These are phyloP conservation scores for Anticlea derivata DNA, from an alignment of 2,888 invertebrate genomes.

Conservation along the genomic window DNA sequence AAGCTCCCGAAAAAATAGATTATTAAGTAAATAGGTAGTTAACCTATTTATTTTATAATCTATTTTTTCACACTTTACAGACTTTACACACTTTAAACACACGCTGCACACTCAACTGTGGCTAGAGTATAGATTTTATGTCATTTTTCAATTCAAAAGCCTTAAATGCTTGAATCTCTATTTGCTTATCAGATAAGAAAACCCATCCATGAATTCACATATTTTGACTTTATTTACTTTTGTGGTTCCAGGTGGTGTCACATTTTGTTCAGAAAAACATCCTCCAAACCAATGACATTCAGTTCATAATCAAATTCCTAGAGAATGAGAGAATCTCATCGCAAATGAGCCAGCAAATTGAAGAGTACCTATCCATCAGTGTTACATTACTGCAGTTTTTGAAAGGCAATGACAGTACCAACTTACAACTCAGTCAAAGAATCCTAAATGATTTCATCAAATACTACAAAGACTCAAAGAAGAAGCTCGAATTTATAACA, in stretches of 20 bases:
- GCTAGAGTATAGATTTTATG: no score
- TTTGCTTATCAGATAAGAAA: no score
- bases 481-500: constrained; percentile 67
- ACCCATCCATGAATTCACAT: no score
- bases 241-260: constrained; percentile 62
- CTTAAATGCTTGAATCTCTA: no score
- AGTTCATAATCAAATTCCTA: constrained; percentile 56
- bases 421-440: constrained; percentile 43
- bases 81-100: no score
- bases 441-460: constrained; percentile 57
- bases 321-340: constrained; percentile 62
- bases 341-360: constrained; percentile 56
- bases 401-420: constrained; percentile 40
- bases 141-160: no score
- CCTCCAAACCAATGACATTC: constrained; percentile 52
- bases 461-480: constrained; percentile 69
- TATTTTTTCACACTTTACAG: no score
- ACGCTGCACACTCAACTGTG: no score
- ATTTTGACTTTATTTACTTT: no score
- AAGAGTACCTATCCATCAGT: constrained; percentile 59
- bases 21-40: no score
- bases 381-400: constrained; percentile 59
- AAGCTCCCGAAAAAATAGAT: no score
- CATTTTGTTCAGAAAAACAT: constrained; percentile 60
- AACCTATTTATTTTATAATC: no score